Conservation (phyloP, 1,140 invertebrate genomes). For the Camponotus pennsylvanicus region DNA sequence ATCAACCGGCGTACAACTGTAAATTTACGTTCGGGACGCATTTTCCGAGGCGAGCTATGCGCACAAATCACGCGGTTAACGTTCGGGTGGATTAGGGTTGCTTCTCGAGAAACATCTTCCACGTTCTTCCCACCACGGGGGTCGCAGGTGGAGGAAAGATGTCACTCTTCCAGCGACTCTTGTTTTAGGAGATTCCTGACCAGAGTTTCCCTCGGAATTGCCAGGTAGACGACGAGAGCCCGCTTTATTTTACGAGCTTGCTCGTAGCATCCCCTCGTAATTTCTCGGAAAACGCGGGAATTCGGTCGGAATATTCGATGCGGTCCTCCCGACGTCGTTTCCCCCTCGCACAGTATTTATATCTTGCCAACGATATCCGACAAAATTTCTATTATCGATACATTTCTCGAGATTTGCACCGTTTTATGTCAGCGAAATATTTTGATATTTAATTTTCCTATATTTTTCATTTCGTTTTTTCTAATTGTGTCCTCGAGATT, state of each 20-base stretch:
- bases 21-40: constrained; percentile 38
- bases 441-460: neutral
- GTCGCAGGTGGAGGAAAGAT: constrained; percentile 67
- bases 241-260: constrained; percentile 74
- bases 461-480: neutral
- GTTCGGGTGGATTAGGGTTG: constrained; percentile 36
- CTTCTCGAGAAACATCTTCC: constrained; percentile 76
- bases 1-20: neutral
- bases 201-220: constrained; percentile 64
- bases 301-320: neutral
- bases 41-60: constrained; percentile 52
- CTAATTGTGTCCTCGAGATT: neutral
- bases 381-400: neutral
- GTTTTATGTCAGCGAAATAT: neutral
- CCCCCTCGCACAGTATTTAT: neutral
- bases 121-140: constrained; percentile 46
- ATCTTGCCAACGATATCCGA: neutral
- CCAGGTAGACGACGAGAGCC: constrained; percentile 70
- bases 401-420: neutral
- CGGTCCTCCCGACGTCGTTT: neutral
- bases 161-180: constrained; percentile 76
- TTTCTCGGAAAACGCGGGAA: constrained; percentile 46
- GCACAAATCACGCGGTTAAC: constrained; percentile 73
- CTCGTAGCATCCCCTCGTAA: constrained; percentile 54
- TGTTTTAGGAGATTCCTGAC: constrained; percentile 83